phyloP scores from a whole-genome alignment of 1,140 invertebrate species.

The Eurosta solidaginis region DNA sequence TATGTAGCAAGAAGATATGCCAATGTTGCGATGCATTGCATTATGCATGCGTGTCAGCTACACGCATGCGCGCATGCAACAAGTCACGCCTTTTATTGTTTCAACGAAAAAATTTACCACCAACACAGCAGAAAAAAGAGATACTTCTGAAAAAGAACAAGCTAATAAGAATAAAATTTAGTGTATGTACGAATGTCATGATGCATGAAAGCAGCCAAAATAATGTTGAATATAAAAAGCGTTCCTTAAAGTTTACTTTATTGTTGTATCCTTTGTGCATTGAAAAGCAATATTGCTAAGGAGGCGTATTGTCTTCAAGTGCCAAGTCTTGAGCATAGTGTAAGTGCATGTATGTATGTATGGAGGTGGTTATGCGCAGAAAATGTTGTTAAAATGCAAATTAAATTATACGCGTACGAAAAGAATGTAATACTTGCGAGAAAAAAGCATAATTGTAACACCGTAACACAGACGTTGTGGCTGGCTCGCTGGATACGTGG shows the following conservation, averaged over 20 bases:
- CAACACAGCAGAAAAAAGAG: neutral
- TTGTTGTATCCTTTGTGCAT: conserved; percentile 14
- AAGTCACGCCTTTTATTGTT: conserved; percentile 28
- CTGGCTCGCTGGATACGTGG: neutral
- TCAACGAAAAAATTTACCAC: conserved; percentile 20
- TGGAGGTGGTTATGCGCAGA: neutral
- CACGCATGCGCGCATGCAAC: conserved; percentile 24
- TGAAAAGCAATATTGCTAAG: neutral
- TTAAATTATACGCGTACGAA: conserved; percentile 24
- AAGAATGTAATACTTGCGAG: conserved; percentile 15
- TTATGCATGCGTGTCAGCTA: conserved; percentile 28
- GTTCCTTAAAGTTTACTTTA: neutral
- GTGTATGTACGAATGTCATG: neutral
- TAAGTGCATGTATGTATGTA: neutral
- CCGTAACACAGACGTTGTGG: neutral
- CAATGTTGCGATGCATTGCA: conserved; percentile 11
- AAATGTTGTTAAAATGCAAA: conserved; percentile 29
- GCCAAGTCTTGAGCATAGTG: no score
- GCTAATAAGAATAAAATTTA: neutral
- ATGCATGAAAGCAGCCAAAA: conserved; percentile 3
- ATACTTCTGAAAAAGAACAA: conserved; percentile 4
- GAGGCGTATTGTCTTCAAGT: neutral
- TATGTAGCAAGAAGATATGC: conserved; percentile 1
- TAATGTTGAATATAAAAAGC: no score
- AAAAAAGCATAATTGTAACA: neutral